Conservation (phyloP, 2,797 vertebrate species). For the Brotula barbata region DNA sequence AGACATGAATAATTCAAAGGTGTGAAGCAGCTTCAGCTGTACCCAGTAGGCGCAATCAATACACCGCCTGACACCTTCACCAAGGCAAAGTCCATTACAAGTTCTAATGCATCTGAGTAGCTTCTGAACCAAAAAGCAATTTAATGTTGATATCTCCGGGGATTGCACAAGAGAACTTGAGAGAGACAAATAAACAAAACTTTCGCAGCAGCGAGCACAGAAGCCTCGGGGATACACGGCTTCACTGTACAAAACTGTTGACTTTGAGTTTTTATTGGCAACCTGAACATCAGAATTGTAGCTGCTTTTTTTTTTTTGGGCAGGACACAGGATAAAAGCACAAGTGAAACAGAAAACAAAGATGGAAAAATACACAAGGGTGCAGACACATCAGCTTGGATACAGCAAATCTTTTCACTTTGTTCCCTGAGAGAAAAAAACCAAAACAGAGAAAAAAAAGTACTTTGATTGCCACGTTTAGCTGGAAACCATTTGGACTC, state of each 20-base stretch:
- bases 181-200: slow-evolving; percentile 71
- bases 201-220: slow-evolving; percentile 47
- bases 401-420: background rate
- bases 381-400: slow-evolving; percentile 4
- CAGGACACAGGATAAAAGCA: slow-evolving; percentile 28
- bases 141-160: slow-evolving; percentile 76
- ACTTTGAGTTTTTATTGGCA: slow-evolving; percentile 61
- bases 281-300: slow-evolving; percentile 46
- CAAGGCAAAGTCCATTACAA: slow-evolving; percentile 78
- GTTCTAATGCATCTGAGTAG: slow-evolving; percentile 74
- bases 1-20: slow-evolving; percentile 76
- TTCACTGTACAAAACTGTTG: slow-evolving; percentile 61
- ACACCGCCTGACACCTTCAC: slow-evolving; percentile 64
- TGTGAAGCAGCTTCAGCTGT: slow-evolving; percentile 66
- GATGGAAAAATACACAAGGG: background rate
- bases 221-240: slow-evolving; percentile 47
- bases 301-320: slow-evolving; percentile 42
- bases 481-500: slow-evolving; percentile 5
- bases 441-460: background rate
- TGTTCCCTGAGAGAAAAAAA: slow-evolving; percentile 5
- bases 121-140: slow-evolving; percentile 80
- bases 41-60: slow-evolving; percentile 76
- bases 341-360: slow-evolving; percentile 5
- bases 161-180: slow-evolving; percentile 62
- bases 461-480: slow-evolving; percentile 32